Base-by-base conservation (phyloP, 2,113 vertebrate species). In the Lepidothrix coronata region DNA sequence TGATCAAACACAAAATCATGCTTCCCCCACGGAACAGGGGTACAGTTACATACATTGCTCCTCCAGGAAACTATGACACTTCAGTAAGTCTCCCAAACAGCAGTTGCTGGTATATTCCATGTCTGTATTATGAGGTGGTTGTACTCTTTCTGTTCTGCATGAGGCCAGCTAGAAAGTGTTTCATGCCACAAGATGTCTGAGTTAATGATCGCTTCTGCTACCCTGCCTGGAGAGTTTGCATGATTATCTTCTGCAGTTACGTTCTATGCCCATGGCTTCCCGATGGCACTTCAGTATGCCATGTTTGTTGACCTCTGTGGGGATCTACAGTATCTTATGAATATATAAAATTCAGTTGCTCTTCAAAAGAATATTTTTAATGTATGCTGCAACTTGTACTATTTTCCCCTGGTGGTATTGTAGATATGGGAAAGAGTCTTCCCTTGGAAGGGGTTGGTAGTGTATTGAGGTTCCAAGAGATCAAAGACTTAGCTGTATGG, bases 1-100 rank as follows among this genome's bases (percentile, higher is more conserved):
- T 99, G 63, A 99, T 99, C 97, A 99, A 97, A 94, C 99, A 99
- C 97, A 99, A 99, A 98, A 98, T 99, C 96, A 99, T 99, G 99
- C 98, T 99, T 74, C 99, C 99, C 5, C 99, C 99, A 41, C 98
- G 96, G 85, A 99, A 99, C 93, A 97, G 99, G 96, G 99, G 99
- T 75, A 99, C 99, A 3, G 99, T 99, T 54, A 99, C 99, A 14
- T 99, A 99, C 31, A 97, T 99, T 92, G 99, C 99, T 81, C 99
- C 99, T 1, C 98, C 99, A 27, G 99, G 99, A 30, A 98, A 97
- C 98, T 99, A 99, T 4, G 99, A 99, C 75, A 92, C 99, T 82
- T 98, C 98, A 41, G 99, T 99, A 97, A 99, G 99, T 98, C 39
- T 77, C 52, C 33, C 37, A 58, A 59, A 72, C 49, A 93, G 57